phyloP scores from a whole-genome alignment of 1,140 invertebrate genomes.

The Apocrypta bakeri region DNA sequence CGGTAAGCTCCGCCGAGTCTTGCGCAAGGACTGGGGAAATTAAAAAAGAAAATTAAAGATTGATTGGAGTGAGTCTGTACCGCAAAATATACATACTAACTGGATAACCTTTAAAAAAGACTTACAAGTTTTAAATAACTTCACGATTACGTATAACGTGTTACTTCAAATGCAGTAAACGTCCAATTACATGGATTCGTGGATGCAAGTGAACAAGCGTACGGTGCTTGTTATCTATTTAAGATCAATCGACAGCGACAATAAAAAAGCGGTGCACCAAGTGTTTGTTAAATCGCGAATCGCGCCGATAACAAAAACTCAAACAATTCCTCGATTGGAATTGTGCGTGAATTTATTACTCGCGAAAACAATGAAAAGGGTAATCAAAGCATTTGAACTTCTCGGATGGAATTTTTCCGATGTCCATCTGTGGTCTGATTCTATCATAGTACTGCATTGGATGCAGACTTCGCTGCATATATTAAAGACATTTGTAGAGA shows the following conservation, averaged over 20 bases:
- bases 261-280: slow-evolving; percentile 20
- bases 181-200: slow-evolving; percentile 54
- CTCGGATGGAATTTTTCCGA: slow-evolving; percentile 29
- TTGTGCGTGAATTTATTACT: slow-evolving; percentile 65
- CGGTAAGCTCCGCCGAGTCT: too few relatives aligned
- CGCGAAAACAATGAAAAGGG: slow-evolving; percentile 49
- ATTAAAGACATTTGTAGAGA: slow-evolving; percentile 69
- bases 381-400: slow-evolving; percentile 38
- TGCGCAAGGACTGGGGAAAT: too few relatives aligned
- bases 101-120: background rate
- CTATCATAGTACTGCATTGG: slow-evolving; percentile 65
- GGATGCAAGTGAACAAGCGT: slow-evolving; percentile 51
- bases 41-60: slow-evolving; percentile 19
- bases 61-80: slow-evolving; percentile 4
- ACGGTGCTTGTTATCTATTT: slow-evolving; percentile 42
- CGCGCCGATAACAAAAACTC: slow-evolving; percentile 64
- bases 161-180: background rate
- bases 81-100: background rate
- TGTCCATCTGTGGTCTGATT: slow-evolving; percentile 62
- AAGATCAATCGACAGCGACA: slow-evolving; percentile 13
- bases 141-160: background rate
- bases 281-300: slow-evolving; percentile 65
- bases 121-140: background rate
- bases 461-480: slow-evolving; percentile 57
- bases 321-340: slow-evolving; percentile 68